Evolutionary conservation across 2,888 invertebrate species (phyloP).

Genomic region (Iphiclides podalirius): DNA sequence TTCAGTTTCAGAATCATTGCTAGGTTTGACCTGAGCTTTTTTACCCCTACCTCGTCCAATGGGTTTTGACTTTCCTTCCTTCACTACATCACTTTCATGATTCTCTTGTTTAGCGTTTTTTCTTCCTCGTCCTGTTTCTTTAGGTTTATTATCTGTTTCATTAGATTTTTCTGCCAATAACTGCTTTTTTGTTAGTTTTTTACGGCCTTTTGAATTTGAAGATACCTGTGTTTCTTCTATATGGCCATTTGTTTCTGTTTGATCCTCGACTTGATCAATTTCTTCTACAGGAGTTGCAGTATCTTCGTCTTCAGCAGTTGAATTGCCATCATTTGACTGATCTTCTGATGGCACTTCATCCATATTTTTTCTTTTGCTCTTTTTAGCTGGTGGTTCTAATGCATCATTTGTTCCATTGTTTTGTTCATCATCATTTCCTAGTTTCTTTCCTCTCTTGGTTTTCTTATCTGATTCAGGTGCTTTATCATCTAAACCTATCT

Average conservation of each 20-base stretch:
- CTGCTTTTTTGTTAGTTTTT: constrained; percentile 60
- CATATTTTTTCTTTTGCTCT: constrained; percentile 56
- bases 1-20: constrained; percentile 41
- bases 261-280: constrained; percentile 44
- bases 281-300: constrained; percentile 38
- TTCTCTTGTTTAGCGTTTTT: constrained; percentile 48
- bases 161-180: constrained; percentile 27
- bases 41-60: constrained; percentile 49
- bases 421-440: constrained; percentile 32
- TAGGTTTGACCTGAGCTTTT: constrained; percentile 33
- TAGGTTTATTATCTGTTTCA: constrained; percentile 31
- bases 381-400: constrained; percentile 49
- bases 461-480: constrained; percentile 35
- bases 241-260: constrained; percentile 50
- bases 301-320: constrained; percentile 49
- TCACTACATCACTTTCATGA: constrained; percentile 36
- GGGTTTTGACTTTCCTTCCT: constrained; percentile 53
- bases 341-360: constrained; percentile 44
- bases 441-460: constrained; percentile 55
- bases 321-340: constrained; percentile 47
- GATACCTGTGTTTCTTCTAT: constrained; percentile 33
- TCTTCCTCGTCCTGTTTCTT: constrained; percentile 47
- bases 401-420: constrained; percentile 46
- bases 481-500: constrained; percentile 39
- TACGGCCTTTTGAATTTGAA: constrained; percentile 49